These are phyloP conservation scores for Noctilio leporinus DNA, from an alignment of 2,113 vertebrate species.

Conservation along the genomic window DNA sequence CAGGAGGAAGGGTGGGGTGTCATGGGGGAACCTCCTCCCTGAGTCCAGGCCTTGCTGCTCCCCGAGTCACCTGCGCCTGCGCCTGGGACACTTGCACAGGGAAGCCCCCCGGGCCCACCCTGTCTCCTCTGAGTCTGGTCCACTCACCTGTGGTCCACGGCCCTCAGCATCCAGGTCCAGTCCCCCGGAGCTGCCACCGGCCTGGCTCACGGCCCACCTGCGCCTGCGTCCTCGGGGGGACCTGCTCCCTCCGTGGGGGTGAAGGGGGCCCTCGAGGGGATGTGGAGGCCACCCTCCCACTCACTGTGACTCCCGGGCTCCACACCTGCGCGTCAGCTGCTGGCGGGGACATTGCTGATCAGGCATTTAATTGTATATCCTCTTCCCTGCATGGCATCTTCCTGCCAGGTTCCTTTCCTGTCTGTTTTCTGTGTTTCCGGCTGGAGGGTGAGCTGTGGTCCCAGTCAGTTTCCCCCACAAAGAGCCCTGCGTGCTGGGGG, in stretches of 20 bases:
- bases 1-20: neutral
- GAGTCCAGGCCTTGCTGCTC: neutral
- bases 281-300: rapidly evolving
- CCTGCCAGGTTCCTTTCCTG: neutral
- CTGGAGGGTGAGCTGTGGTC: neutral
- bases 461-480: neutral
- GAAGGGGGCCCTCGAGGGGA: neutral
- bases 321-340: too few relatives aligned
- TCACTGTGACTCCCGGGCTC: rapidly evolving
- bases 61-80: neutral
- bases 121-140: rapidly evolving
- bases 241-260: rapidly evolving
- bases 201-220: rapidly evolving
- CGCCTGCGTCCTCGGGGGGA: neutral
- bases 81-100: neutral
- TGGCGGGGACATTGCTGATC: neutral
- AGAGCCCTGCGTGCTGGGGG: neutral
- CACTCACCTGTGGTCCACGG: rapidly evolving
- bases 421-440: neutral
- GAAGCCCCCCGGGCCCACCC: too few relatives aligned
- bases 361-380: neutral
- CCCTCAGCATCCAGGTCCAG: neutral
- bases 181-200: neutral
- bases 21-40: neutral
- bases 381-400: neutral